Evolutionary conservation across 92 coral and sea anemone species (phyloP).

Genomic region (Parazoanthus swiftii): DNA sequence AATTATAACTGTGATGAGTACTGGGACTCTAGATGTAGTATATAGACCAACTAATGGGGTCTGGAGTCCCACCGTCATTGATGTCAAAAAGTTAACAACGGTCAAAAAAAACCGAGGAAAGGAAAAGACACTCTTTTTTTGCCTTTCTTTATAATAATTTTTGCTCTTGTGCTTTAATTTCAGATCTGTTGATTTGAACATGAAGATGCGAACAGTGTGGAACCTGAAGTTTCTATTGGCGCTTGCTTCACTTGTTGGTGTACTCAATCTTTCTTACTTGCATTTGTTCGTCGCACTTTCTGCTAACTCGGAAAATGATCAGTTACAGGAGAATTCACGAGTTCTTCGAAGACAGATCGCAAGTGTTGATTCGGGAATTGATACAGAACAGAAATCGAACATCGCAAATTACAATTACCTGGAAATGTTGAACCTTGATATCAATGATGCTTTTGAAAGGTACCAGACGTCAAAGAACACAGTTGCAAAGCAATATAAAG

Average conservation of each 20-base stretch:
- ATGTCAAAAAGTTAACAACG: too few relatives aligned
- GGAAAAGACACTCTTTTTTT: too few relatives aligned
- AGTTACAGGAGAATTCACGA: conserved; percentile 39
- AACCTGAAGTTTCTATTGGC: conserved; percentile 40
- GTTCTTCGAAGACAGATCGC: conserved; percentile 79
- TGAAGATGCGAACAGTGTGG: conserved; percentile 18
- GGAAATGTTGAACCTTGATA: conserved; percentile 73
- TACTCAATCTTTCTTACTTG: conserved; percentile 60
- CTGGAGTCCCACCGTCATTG: too few relatives aligned
- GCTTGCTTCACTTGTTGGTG: conserved; percentile 59
- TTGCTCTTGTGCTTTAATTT: neutral
- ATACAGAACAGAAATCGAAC: conserved; percentile 45
- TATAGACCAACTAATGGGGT: too few relatives aligned
- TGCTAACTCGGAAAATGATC: conserved; percentile 32
- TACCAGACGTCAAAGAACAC: conserved; percentile 63
- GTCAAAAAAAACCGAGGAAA: too few relatives aligned
- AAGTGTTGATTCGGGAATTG: conserved; percentile 63
- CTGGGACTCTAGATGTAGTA: too few relatives aligned
- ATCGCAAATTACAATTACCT: conserved; percentile 56
- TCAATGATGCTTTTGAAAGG: conserved; percentile 80
- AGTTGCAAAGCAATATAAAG: conserved; percentile 54
- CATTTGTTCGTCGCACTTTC: conserved; percentile 43
- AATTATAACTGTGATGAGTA: too few relatives aligned
- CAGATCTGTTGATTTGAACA: neutral
- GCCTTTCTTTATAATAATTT: neutral